These are phyloP conservation scores for Lucilia sericata DNA, from an alignment of 1,140 invertebrate species.

Conservation along the genomic window DNA sequence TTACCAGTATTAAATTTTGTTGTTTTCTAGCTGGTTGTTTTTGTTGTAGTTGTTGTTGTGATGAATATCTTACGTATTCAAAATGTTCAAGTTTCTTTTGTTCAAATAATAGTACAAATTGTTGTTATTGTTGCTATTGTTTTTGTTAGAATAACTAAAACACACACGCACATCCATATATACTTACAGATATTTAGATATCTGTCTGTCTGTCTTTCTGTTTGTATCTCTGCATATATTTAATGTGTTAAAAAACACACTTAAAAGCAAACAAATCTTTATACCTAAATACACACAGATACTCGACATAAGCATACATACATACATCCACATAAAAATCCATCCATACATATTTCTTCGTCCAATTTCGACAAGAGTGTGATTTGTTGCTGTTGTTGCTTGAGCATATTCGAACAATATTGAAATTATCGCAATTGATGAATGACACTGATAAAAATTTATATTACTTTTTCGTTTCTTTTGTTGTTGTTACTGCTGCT, in stretches of 20 bases:
- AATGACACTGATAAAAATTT: slow-evolving; percentile 39
- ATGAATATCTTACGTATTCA: slow-evolving; percentile 42
- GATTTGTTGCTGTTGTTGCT: slow-evolving; percentile 4
- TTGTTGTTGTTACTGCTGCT: not conserved
- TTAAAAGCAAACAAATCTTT: too few species aligned
- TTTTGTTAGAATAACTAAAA: not conserved
- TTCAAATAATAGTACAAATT: slow-evolving; percentile 25
- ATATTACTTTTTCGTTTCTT: not conserved
- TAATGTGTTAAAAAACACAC: too few species aligned
- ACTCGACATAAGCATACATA: not conserved
- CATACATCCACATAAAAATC: too few species aligned
- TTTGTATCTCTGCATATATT: too few species aligned
- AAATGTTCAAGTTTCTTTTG: slow-evolving; percentile 33
- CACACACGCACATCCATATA: not conserved
- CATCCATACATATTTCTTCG: not conserved
- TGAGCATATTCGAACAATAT: not conserved
- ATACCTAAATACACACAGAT: not conserved
- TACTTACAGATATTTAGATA: not conserved
- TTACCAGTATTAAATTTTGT: not conserved
- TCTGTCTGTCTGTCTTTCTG: too few species aligned
- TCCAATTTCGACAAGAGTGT: not conserved
- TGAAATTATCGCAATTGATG: slow-evolving; percentile 38
- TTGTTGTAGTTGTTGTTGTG: slow-evolving; percentile 24
- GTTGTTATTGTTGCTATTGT: not conserved
- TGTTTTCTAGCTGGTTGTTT: slow-evolving; percentile 23